phyloP scores from a whole-genome alignment of 2,797 vertebrate genomes.

The Sebastes melanostomus region DNA sequence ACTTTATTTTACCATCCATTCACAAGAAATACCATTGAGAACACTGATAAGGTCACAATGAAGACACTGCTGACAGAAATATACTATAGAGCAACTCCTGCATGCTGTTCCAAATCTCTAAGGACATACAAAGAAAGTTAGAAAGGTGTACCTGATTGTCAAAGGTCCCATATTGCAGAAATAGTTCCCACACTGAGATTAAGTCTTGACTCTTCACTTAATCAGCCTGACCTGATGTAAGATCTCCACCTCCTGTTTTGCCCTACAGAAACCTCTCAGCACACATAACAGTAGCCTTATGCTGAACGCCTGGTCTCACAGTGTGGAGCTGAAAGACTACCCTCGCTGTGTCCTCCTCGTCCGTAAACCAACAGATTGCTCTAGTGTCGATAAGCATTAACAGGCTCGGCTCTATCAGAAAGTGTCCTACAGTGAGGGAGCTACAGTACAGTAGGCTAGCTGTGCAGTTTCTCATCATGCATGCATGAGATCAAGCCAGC shows the following conservation, averaged over 20 bases:
- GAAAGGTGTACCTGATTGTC: slow-evolving; percentile 61
- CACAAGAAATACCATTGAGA: neutral
- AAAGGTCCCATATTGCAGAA: slow-evolving; percentile 49
- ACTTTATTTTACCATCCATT: neutral
- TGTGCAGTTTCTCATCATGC: slow-evolving; percentile 31
- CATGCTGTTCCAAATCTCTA: neutral
- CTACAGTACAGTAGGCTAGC: slow-evolving; percentile 7
- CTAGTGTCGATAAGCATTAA: neutral
- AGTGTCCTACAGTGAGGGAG: slow-evolving; percentile 2
- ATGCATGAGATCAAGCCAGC: slow-evolving; percentile 66
- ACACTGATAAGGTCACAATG: neutral
- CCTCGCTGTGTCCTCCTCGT: neutral
- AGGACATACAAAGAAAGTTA: neutral
- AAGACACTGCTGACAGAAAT: neutral
- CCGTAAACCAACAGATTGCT: neutral
- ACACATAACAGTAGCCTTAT: neutral
- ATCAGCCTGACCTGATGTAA: slow-evolving; percentile 45
- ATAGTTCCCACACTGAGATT: slow-evolving; percentile 51
- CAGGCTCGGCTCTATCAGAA: neutral
- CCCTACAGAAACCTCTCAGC: slow-evolving; percentile 1
- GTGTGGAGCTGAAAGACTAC: neutral
- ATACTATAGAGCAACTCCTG: neutral
- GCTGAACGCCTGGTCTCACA: neutral
- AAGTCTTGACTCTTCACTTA: slow-evolving; percentile 38
- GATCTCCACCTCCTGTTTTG: neutral